These are phyloP conservation scores for Ascaphus truei DNA, from an alignment of 2,113 vertebrate species.

Conservation along the genomic window DNA sequence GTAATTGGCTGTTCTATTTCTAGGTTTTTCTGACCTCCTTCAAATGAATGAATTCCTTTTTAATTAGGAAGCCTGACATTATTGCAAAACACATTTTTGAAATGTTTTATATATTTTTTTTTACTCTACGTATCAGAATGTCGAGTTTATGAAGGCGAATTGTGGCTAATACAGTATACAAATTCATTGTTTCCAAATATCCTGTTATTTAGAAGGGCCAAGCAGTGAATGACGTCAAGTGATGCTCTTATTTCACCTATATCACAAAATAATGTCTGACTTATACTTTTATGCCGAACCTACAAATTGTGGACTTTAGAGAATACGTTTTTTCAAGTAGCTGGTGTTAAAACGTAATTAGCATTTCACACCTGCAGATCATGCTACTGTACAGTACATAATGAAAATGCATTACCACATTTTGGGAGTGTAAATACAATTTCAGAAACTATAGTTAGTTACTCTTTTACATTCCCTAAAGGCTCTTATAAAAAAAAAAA, in stretches of 20 bases:
- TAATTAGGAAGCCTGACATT: too few species aligned
- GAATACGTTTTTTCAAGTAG: background rate
- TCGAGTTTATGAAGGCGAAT: background rate
- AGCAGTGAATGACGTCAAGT: background rate
- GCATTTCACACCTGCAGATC: slow-evolving; percentile 34
- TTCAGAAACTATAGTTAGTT: slow-evolving; percentile 35
- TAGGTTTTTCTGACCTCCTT: too few species aligned
- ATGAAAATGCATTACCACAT: slow-evolving; percentile 35
- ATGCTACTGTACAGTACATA: slow-evolving; percentile 16
- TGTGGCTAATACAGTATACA: background rate
- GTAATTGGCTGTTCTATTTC: too few species aligned
- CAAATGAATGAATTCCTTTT: too few species aligned
- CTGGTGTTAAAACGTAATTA: slow-evolving; percentile 32
- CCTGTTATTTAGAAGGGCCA: background rate
- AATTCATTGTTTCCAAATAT: background rate
- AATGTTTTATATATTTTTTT: too few species aligned
- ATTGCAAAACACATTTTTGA: too few species aligned
- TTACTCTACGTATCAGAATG: background rate
- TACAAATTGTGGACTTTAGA: slow-evolving; percentile 2
- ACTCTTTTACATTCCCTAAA: slow-evolving; percentile 15
- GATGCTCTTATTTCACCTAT: background rate
- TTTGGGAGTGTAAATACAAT: slow-evolving; percentile 35
- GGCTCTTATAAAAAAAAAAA: slow-evolving; percentile 12
- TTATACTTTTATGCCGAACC: background rate
- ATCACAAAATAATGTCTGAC: slow-evolving; percentile 6